Percentiles rank a stretch among this genome's conserved stretches.
phyloP scores from a whole-genome alignment of 2,888 invertebrate genomes.

The Miltochrista miniata region DNA sequence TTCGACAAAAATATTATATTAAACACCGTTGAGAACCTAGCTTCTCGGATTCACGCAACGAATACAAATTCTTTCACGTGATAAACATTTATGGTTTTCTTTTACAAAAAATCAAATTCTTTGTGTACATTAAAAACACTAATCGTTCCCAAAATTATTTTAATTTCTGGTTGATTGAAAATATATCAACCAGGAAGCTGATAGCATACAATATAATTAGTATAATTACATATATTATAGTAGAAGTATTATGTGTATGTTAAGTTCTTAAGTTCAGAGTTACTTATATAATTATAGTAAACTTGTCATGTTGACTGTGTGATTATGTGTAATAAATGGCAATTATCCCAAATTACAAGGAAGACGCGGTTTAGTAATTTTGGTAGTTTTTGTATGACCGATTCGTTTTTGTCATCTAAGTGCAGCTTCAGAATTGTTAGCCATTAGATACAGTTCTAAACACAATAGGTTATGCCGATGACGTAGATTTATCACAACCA shows the following conservation, averaged over 20 bases:
- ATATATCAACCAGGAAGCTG: constrained; percentile 4
- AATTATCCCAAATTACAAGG: constrained; percentile 26
- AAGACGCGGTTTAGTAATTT: constrained; percentile 22
- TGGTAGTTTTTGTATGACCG: constrained; percentile 21
- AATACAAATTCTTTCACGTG: no score
- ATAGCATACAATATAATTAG: constrained; percentile 14
- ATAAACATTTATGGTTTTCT: no score
- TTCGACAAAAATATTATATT: no score
- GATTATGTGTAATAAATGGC: constrained; percentile 8
- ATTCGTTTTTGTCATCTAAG: not conserved
- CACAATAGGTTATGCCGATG: no score
- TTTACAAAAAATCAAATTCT: no score
- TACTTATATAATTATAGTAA: constrained; percentile 28
- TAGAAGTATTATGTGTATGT: constrained; percentile 6
- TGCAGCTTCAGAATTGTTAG: not conserved
- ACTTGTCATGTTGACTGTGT: constrained; percentile 13
- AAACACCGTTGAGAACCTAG: no score
- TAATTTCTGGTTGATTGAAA: constrained; percentile 9
- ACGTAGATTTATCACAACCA: no score
- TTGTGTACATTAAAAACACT: no score
- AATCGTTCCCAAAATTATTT: no score
- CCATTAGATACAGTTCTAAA: no score
- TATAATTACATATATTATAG: no score
- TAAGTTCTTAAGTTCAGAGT: constrained; percentile 9
- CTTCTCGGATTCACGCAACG: no score